phyloP scores from a whole-genome alignment of 2,113 vertebrate genomes.

The Xyrauchen texanus region DNA sequence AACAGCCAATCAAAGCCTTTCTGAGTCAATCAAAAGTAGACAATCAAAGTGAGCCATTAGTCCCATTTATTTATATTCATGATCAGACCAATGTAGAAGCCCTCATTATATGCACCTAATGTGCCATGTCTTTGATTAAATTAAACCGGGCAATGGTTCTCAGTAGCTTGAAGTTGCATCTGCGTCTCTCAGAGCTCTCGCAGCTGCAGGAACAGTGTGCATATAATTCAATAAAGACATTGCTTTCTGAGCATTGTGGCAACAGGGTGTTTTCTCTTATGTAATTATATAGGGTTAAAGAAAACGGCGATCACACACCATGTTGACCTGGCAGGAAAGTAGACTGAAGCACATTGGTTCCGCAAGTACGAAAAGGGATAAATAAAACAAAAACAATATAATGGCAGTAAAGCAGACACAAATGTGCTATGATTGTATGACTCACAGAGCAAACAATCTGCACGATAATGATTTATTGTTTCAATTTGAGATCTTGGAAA shows the following conservation, averaged over 20 bases:
- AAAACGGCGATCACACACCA: background rate
- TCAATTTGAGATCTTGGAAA: constrained; percentile 9
- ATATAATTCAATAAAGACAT: background rate
- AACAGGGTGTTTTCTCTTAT: background rate
- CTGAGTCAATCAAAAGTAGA: background rate
- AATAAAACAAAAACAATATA: background rate
- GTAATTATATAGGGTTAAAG: background rate
- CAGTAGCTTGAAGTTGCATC: background rate
- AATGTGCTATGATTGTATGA: constrained; percentile 1
- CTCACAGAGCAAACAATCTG: background rate
- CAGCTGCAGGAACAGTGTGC: background rate
- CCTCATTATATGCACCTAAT: background rate
- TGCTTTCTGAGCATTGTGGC: background rate
- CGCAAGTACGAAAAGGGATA: background rate
- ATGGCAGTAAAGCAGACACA: background rate
- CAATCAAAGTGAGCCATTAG: background rate
- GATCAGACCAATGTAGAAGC: background rate
- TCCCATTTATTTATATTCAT: background rate
- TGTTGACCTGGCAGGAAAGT: background rate
- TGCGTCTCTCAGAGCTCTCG: background rate
- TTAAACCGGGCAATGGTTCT: background rate
- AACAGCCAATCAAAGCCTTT: background rate
- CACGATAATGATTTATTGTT: background rate
- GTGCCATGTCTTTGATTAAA: too few species aligned
- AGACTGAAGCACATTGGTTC: background rate